A percentile compares a stretch with the other conserved stretches of the same genome.
Conservation (phyloP, 1,140 invertebrate species). For the Oreohelix idahoensis region DNA sequence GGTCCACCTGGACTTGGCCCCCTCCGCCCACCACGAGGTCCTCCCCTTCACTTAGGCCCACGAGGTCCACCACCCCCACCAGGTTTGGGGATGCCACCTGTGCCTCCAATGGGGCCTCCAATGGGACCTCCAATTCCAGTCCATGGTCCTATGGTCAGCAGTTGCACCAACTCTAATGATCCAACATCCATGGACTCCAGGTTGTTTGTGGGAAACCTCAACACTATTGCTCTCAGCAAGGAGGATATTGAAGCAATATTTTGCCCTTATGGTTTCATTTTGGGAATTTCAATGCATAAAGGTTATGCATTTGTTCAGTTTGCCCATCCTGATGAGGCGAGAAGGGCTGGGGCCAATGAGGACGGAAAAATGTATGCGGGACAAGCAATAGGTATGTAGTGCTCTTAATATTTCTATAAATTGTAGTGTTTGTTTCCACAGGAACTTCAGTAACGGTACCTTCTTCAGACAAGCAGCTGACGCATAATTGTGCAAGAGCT, state of each 20-base stretch:
- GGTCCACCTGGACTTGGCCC: constrained; percentile 36
- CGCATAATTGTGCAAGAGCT: no score
- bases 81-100: constrained; percentile 24
- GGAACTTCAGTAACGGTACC: no score
- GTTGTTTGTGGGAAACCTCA: constrained; percentile 91
- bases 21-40: background rate
- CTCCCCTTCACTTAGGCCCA: constrained; percentile 15
- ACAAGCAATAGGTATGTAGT: constrained; percentile 85
- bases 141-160: constrained; percentile 36
- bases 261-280: constrained; percentile 86
- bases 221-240: constrained; percentile 90
- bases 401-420: background rate
- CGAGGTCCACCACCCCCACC: constrained; percentile 12
- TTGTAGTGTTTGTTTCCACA: no score
- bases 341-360: constrained; percentile 87
- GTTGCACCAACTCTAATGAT: constrained; percentile 88
- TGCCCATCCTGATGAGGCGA: constrained; percentile 87
- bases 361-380: constrained; percentile 87
- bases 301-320: constrained; percentile 93
- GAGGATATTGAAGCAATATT: constrained; percentile 91
- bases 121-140: constrained; percentile 36
- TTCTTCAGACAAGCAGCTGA: no score
- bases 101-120: constrained; percentile 24
- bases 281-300: constrained; percentile 93
- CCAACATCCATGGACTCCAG: constrained; percentile 89